phyloP scores from a whole-genome alignment of 2,797 vertebrate genomes.

The Characodon lateralis region DNA sequence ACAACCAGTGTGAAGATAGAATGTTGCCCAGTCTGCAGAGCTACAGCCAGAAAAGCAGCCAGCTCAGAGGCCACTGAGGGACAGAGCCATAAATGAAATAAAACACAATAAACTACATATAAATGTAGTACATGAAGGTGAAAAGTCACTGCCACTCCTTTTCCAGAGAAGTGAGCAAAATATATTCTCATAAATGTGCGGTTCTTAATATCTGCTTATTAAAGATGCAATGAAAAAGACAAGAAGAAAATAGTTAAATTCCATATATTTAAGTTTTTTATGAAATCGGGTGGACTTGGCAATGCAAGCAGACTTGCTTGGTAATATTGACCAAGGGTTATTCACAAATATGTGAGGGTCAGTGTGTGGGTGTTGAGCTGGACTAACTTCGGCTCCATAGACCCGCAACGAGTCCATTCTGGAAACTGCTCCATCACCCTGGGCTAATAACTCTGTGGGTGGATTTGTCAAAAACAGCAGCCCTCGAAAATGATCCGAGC shows the following conservation, averaged over 20 bases:
- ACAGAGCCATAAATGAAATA: slow-evolving; percentile 56
- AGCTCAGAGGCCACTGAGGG: slow-evolving; percentile 56
- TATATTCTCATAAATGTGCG: neutral
- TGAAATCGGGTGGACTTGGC: slow-evolving; percentile 53
- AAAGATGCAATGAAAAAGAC: slow-evolving; percentile 16
- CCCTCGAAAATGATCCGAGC: slow-evolving; percentile 46
- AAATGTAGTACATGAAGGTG: slow-evolving; percentile 59
- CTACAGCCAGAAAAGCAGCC: slow-evolving; percentile 68
- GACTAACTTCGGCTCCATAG: slow-evolving; percentile 58
- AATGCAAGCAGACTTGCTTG: slow-evolving; percentile 42
- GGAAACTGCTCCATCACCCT: slow-evolving; percentile 58
- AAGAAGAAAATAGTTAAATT: slow-evolving; percentile 25
- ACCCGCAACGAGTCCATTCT: slow-evolving; percentile 62
- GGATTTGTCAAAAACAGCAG: slow-evolving; percentile 57
- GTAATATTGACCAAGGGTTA: slow-evolving; percentile 49
- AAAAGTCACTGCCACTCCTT: slow-evolving; percentile 3
- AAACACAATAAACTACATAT: slow-evolving; percentile 51
- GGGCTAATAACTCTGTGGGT: slow-evolving; percentile 65
- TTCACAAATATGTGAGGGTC: slow-evolving; percentile 59
- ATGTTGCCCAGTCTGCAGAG: slow-evolving; percentile 43
- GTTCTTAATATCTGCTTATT: slow-evolving; percentile 12
- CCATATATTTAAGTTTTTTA: slow-evolving; percentile 41
- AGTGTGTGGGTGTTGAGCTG: slow-evolving; percentile 67
- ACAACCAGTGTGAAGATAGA: slow-evolving; percentile 17
- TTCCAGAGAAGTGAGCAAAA: slow-evolving; percentile 3